Conservation (phyloP, 2,888 invertebrate species). For the Adelognathus sp. region DNA sequence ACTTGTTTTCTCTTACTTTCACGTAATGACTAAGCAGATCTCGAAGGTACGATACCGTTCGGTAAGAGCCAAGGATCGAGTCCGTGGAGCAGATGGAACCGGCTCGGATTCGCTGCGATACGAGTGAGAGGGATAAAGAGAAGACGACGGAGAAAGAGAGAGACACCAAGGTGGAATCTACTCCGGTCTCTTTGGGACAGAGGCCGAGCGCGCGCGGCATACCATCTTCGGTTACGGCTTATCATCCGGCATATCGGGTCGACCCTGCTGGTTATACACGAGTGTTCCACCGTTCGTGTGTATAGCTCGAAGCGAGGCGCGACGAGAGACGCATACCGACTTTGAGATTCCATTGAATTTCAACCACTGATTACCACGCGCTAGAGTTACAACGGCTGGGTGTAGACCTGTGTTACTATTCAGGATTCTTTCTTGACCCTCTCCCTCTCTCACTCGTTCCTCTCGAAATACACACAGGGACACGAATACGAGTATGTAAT, state of each 20-base stretch:
- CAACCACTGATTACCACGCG: constrained; percentile 74
- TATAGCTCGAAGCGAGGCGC: constrained; percentile 65
- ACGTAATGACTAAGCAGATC: constrained; percentile 73
- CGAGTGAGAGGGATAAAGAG: constrained; percentile 18
- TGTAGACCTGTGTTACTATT: constrained; percentile 1
- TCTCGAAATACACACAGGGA: background rate
- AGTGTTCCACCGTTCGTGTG: constrained; percentile 49
- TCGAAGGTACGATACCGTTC: constrained; percentile 66
- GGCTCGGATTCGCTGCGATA: constrained; percentile 45
- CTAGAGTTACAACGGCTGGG: constrained; percentile 50
- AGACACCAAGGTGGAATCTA: constrained; percentile 30
- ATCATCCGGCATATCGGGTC: constrained; percentile 58
- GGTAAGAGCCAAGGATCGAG: constrained; percentile 42
- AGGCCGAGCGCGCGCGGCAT: constrained; percentile 66
- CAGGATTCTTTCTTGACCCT: constrained; percentile 35
- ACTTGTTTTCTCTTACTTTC: constrained; percentile 22
- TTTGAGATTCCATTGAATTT: constrained; percentile 77
- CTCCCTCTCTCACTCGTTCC: too few species aligned
- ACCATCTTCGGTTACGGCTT: constrained; percentile 74
- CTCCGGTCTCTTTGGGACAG: constrained; percentile 18
- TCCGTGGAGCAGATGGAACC: constrained; percentile 69
- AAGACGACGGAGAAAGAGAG: constrained; percentile 10
- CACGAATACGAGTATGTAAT: background rate
- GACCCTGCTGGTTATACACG: constrained; percentile 54
- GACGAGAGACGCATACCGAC: constrained; percentile 71